A percentile compares a stretch with the other conserved stretches of the same genome.
phyloP scores from a whole-genome alignment of 2,888 invertebrate genomes.

The Horisme vitalbata region DNA sequence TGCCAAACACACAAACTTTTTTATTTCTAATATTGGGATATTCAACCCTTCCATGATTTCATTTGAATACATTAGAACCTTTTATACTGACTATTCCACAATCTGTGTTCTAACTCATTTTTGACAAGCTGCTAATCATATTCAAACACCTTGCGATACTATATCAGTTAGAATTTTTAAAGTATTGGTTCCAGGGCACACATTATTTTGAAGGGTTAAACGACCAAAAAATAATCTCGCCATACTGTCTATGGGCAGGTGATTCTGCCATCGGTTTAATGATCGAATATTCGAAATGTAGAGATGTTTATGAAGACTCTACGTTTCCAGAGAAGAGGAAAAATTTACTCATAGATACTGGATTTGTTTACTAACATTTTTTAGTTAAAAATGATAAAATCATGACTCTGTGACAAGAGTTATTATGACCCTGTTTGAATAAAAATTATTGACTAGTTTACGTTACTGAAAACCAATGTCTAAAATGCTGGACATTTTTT shows the following conservation, averaged over 20 bases:
- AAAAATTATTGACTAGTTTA: too few relatives aligned
- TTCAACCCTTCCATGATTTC: constrained; percentile 68
- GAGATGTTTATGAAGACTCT: too few relatives aligned
- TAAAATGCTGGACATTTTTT: too few relatives aligned
- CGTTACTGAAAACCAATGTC: too few relatives aligned
- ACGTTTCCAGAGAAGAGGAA: too few relatives aligned
- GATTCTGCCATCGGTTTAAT: constrained; percentile 16
- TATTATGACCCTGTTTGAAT: too few relatives aligned
- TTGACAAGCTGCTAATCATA: constrained; percentile 83
- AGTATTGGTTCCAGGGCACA: constrained; percentile 62
- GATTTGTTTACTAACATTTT: too few relatives aligned
- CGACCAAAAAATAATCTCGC: constrained; percentile 63
- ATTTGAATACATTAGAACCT: constrained; percentile 70
- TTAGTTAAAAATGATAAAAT: too few relatives aligned
- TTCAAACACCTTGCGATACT: constrained; percentile 79
- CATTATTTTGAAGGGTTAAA: constrained; percentile 61
- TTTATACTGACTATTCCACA: background rate
- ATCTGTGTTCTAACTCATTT: constrained; percentile 60
- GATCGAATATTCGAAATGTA: too few relatives aligned
- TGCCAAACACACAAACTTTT: too few relatives aligned
- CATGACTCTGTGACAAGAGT: too few relatives aligned
- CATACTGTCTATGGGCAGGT: constrained; percentile 53
- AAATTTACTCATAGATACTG: too few relatives aligned
- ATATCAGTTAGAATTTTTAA: constrained; percentile 70
- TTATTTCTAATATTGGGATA: constrained; percentile 1